Conservation (phyloP, 2,888 invertebrate genomes). For the Trichopria drosophilae region DNA sequence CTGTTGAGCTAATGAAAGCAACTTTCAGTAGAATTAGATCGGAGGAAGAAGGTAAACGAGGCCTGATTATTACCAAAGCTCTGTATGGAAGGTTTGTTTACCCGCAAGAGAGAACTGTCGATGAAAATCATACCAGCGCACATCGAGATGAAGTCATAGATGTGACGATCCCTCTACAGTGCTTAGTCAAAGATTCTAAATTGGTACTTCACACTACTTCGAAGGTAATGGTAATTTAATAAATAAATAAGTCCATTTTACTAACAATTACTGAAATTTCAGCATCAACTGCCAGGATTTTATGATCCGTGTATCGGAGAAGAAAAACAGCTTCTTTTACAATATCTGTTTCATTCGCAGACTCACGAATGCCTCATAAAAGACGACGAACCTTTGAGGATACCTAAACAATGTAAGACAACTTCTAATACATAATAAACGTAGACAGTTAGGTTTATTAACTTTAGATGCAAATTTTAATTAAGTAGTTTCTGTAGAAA, state of each 20-base stretch:
- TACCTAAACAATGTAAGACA: constrained; percentile 73
- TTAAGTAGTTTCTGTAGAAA: not conserved
- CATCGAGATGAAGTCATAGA: constrained; percentile 71
- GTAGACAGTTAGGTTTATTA: too few relatives aligned
- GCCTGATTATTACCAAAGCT: constrained; percentile 84
- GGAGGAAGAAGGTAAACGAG: constrained; percentile 80
- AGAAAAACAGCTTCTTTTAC: constrained; percentile 82
- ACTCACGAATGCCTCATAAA: constrained; percentile 77
- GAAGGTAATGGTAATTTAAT: constrained; percentile 67
- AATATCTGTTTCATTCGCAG: constrained; percentile 81
- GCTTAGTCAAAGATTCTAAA: constrained; percentile 88
- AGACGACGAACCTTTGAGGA: constrained; percentile 78
- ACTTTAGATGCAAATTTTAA: too few relatives aligned
- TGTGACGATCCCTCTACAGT: constrained; percentile 93
- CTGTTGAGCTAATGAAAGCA: constrained; percentile 87
- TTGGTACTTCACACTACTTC: constrained; percentile 81
- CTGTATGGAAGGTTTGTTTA: constrained; percentile 73
- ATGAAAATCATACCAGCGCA: constrained; percentile 43
- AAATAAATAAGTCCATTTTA: constrained; percentile 4
- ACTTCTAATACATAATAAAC: not conserved
- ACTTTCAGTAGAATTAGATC: constrained; percentile 81
- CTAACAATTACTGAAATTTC: constrained; percentile 47
- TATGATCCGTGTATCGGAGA: constrained; percentile 95
- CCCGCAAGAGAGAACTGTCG: constrained; percentile 44
- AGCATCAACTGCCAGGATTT: constrained; percentile 95